These are phyloP conservation scores for Eubasilissa regina DNA, from an alignment of 1,140 invertebrate species.

Conservation along the genomic window DNA sequence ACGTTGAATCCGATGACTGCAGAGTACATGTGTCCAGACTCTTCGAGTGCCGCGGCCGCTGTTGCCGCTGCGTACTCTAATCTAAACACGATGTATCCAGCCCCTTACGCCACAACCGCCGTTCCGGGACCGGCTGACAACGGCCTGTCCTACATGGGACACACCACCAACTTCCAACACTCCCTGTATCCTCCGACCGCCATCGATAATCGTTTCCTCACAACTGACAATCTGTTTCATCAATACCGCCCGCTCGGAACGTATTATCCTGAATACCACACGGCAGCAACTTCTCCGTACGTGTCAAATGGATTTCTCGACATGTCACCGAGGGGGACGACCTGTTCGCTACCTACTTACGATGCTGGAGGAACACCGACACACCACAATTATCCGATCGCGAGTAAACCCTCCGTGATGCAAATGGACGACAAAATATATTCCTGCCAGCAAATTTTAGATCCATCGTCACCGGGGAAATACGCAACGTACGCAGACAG, in stretches of 20 bases:
- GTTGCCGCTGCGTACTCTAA: constrained; percentile 86
- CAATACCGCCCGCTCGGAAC: constrained; percentile 85
- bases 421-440: constrained; percentile 77
- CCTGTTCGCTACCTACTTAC: constrained; percentile 69
- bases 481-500: constrained; percentile 69
- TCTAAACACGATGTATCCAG: constrained; percentile 85
- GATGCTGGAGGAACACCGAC: constrained; percentile 71
- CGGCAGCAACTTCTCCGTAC: constrained; percentile 75
- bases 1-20: constrained; percentile 66
- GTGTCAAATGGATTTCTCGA: constrained; percentile 87
- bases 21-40: constrained; percentile 72
- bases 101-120: constrained; percentile 74
- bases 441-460: constrained; percentile 74
- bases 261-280: constrained; percentile 86
- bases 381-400: constrained; percentile 72
- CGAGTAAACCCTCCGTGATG: constrained; percentile 66
- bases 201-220: constrained; percentile 82
- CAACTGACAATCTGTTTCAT: constrained; percentile 88
- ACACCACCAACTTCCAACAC: constrained; percentile 82
- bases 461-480: constrained; percentile 65
- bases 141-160: constrained; percentile 80
- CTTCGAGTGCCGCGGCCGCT: constrained; percentile 78
- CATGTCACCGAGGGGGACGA: constrained; percentile 72
- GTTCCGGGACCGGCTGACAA: constrained; percentile 76
- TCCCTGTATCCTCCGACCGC: constrained; percentile 80